These are phyloP conservation scores for Thryonomys swinderianus DNA, from an alignment of 2,113 vertebrate species.

Conservation along the genomic window DNA sequence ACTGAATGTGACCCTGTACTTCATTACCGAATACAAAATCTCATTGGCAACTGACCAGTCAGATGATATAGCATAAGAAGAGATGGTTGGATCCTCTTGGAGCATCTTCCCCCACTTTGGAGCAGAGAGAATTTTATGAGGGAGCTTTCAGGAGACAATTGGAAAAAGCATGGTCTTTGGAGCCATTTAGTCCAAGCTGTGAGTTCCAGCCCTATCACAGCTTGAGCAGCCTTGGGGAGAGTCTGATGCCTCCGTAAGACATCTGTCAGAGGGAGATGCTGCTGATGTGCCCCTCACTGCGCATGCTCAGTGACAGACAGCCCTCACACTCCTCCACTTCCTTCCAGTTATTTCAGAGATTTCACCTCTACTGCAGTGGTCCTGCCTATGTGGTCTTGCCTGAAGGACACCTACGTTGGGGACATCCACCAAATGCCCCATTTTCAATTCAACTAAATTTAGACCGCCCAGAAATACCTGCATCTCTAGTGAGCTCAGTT, in stretches of 20 bases:
- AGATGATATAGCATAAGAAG: not conserved
- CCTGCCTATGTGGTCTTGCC: not conserved
- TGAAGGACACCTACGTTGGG: not conserved
- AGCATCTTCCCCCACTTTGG: no score
- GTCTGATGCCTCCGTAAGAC: no score
- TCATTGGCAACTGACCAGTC: not conserved
- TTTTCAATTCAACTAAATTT: constrained; percentile 46
- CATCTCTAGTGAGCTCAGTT: not conserved
- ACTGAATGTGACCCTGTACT: not conserved
- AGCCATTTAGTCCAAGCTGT: not conserved
- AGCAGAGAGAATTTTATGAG: not conserved
- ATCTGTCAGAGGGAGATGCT: not conserved
- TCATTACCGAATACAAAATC: not conserved
- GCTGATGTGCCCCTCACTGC: not conserved
- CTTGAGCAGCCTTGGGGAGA: not conserved
- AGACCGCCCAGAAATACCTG: constrained; percentile 32
- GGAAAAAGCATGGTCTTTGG: not conserved
- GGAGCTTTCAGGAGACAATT: not conserved
- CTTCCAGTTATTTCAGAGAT: not conserved
- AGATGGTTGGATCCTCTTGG: not conserved
- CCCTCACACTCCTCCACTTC: fast-evolving
- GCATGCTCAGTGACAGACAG: not conserved
- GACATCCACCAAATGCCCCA: not conserved
- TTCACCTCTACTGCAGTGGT: not conserved
- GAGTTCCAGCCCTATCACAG: not conserved